These are phyloP conservation scores for Hirtodrosophila duncani DNA, from an alignment of 2,888 invertebrate species.

Conservation along the genomic window DNA sequence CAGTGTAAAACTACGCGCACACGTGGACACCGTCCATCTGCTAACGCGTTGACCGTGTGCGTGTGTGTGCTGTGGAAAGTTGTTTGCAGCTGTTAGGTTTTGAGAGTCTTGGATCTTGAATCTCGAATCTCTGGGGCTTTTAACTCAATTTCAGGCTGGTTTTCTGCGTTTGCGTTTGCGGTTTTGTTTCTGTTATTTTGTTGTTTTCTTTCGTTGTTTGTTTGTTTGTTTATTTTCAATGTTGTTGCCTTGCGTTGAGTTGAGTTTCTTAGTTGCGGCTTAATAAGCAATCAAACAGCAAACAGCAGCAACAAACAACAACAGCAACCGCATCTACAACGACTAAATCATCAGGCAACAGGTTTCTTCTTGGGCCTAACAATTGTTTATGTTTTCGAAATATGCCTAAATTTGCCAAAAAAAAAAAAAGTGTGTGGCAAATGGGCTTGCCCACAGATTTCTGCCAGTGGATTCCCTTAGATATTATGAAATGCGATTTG, in stretches of 20 bases:
- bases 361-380: too few relatives aligned
- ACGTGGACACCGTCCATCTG: constrained; percentile 47
- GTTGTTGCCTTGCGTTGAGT: constrained; percentile 25
- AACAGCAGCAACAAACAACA: constrained; percentile 13
- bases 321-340: constrained; percentile 11
- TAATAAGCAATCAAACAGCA: constrained; percentile 36
- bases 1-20: constrained; percentile 51
- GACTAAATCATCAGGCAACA: constrained; percentile 40
- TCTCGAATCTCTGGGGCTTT: constrained; percentile 51
- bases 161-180: constrained; percentile 8
- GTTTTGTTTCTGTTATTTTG: constrained; percentile 1
- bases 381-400: too few relatives aligned
- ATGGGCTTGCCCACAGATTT: not conserved
- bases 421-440: not conserved
- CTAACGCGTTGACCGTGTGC: constrained; percentile 15
- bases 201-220: constrained; percentile 21
- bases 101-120: constrained; percentile 7
- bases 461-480: not conserved
- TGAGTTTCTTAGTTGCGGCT: constrained; percentile 45
- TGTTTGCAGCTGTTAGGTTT: constrained; percentile 42
- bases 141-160: constrained; percentile 62
- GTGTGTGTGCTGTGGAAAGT: constrained; percentile 52
- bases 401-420: constrained; percentile 8
- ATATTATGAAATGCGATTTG: too few relatives aligned
- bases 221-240: constrained; percentile 40